Percentiles rank a stretch among this genome's conserved stretches.
These are phyloP conservation scores for Trissolcus brochymenae DNA, from an alignment of 2,888 invertebrate species.

Conservation along the genomic window DNA sequence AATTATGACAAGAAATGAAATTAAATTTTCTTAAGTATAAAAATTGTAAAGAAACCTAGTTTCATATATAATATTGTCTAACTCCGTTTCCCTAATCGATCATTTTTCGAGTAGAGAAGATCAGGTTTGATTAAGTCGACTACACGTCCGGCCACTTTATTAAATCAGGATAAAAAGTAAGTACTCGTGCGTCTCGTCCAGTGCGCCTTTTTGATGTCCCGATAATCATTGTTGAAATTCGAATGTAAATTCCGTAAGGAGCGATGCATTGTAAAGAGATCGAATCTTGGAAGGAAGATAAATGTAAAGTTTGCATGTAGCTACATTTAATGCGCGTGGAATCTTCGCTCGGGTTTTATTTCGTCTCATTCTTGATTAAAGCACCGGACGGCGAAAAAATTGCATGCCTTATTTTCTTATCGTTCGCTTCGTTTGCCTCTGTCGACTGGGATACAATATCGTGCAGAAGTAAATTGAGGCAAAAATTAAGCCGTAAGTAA, in stretches of 20 bases:
- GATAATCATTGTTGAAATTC: slow-evolving; percentile 62
- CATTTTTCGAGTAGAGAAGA: neutral
- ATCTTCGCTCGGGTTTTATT: slow-evolving; percentile 41
- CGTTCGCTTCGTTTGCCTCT: slow-evolving; percentile 38
- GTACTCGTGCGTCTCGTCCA: too few species aligned
- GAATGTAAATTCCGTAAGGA: slow-evolving; percentile 63
- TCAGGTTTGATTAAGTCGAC: neutral
- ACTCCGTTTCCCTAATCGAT: too few species aligned
- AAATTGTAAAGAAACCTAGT: too few species aligned
- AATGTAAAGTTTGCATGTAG: slow-evolving; percentile 72
- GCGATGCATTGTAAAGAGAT: slow-evolving; percentile 60
- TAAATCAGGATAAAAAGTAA: slow-evolving; percentile 10
- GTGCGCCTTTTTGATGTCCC: slow-evolving; percentile 20
- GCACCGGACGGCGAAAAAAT: slow-evolving; percentile 36
- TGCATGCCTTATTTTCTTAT: slow-evolving; percentile 53
- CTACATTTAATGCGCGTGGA: slow-evolving; percentile 48
- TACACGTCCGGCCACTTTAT: neutral
- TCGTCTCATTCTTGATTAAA: slow-evolving; percentile 53
- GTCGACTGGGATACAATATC: slow-evolving; percentile 45
- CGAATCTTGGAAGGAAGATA: slow-evolving; percentile 69
- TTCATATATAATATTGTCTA: too few species aligned
- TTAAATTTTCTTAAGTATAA: too few species aligned
- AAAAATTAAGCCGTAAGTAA: slow-evolving; percentile 56
- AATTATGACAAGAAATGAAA: too few species aligned
- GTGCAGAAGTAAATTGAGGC: slow-evolving; percentile 52